Base-by-base conservation (phyloP, 2,797 vertebrate species). In the Hyperoplus lanceolatus region DNA sequence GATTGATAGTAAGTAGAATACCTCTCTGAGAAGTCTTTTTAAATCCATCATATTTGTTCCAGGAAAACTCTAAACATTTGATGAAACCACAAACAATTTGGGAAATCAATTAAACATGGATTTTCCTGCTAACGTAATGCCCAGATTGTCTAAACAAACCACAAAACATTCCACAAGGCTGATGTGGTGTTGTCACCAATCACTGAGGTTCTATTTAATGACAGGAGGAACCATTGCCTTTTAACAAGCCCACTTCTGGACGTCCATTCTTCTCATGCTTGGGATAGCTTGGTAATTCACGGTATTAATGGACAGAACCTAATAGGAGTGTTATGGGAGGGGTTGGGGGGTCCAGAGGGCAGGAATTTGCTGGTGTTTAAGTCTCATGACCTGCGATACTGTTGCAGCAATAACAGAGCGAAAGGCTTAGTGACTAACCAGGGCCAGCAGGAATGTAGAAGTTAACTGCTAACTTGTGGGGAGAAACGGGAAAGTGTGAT, bases 371-470 rank as follows among this genome's bases (percentile, higher is more conserved):
- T 80, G 79, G 73, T 82, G 81, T 93, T 93, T 78, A 87, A 90
- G 79, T 92, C 87, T 88, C 64, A 89, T 91, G 92, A 92, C 89
- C 87, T 85, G 73, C 87, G 90, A 92, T 88, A 87, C 68, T 89
- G 67, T 87, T 84, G 84, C 74, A 90, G 66, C 88, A 89, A 92
- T 76, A 94, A 90, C 84, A 86, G 78, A 79, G 42, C 12, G 53
- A 81, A 84, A 63, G 71, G 75, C 79, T 92, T 87, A 85, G 74
- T 8, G 76, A 70, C 64, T 90, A 84, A 85, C 86, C 61, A 79
- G 71, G 39, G 62, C 73, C 77, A 73, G 70, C 51, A 83, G 85
- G 83, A 86, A 83, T 77, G 72, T 80, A 67, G 71, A 54, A 29
- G 29, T 29, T 29, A 29, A 75, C 77, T 79, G 65, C 64, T 45